Percentiles rank a stretch among this genome's conserved stretches.
These are phyloP conservation scores for Silurus aristotelis DNA, from an alignment of 2,797 vertebrate species.

Conservation along the genomic window DNA sequence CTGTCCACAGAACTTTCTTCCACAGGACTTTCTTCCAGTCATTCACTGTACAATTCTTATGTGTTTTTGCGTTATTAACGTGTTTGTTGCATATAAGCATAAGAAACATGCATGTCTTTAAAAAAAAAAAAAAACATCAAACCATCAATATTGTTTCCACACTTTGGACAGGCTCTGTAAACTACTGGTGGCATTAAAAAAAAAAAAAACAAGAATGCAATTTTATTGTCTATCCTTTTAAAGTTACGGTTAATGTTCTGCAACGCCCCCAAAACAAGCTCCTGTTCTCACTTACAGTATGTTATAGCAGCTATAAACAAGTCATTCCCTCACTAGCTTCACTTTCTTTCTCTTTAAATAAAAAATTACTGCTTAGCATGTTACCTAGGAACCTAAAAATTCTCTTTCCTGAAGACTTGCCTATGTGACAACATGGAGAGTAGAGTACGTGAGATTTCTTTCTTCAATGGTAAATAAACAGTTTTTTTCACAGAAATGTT, in stretches of 20 bases:
- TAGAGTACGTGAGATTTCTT: not conserved
- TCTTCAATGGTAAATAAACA: not conserved
- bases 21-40: too few species aligned
- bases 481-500: too few species aligned
- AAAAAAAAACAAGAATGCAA: not conserved
- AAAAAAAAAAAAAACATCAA: too few species aligned
- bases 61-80: too few species aligned
- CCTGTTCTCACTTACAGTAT: not conserved
- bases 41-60: too few species aligned
- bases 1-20: too few species aligned
- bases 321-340: not conserved
- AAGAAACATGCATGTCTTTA: too few species aligned
- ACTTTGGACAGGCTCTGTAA: too few species aligned
- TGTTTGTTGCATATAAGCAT: too few species aligned
- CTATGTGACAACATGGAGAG: not conserved
- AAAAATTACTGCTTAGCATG: not conserved
- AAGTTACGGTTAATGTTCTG: not conserved
- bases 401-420: not conserved
- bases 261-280: not conserved
- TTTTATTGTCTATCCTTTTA: not conserved
- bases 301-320: not conserved
- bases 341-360: not conserved
- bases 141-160: too few species aligned
- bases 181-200: not conserved
- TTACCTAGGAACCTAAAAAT: not conserved